Conservation (phyloP, 1,140 invertebrate species). For the Caenorhabditis brenneri region DNA sequence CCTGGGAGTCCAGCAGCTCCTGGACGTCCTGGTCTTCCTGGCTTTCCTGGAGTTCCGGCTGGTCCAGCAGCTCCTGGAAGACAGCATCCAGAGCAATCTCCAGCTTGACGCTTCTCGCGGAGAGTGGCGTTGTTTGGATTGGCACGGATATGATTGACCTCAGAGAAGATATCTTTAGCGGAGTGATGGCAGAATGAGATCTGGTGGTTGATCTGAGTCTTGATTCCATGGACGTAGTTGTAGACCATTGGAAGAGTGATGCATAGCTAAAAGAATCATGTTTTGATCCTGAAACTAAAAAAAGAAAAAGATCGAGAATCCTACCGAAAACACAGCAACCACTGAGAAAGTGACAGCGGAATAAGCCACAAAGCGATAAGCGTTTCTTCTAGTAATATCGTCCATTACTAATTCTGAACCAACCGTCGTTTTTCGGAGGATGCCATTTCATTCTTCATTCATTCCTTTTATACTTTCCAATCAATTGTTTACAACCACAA, state of each 20-base stretch:
- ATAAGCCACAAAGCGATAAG: conserved; percentile 18
- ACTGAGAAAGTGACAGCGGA: conserved; percentile 6
- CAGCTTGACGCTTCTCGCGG: conserved; percentile 20
- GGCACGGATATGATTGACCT: conserved; percentile 42
- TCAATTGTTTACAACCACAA: not conserved
- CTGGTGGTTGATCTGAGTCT: conserved; percentile 31
- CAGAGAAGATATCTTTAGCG: conserved; percentile 39
- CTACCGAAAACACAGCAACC: not conserved
- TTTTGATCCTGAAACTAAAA: not conserved
- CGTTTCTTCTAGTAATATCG: conserved; percentile 21
- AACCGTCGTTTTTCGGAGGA: not conserved
- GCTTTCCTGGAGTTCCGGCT: conserved; percentile 44
- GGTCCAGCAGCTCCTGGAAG: conserved; percentile 53
- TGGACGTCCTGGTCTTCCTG: conserved; percentile 51
- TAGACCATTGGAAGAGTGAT: conserved; percentile 46
- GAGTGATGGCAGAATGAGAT: conserved; percentile 45
- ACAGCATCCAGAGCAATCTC: conserved; percentile 51
- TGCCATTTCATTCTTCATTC: not conserved
- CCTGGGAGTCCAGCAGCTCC: conserved; percentile 55
- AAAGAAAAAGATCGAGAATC: not conserved
- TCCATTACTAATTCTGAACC: not conserved
- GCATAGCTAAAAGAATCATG: conserved; percentile 36
- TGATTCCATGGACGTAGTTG: conserved; percentile 40
- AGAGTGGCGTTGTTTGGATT: not conserved
- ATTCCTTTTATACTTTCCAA: not conserved